Conservation (phyloP, 2,113 vertebrate species). For the Petrocephalus zakoni region DNA sequence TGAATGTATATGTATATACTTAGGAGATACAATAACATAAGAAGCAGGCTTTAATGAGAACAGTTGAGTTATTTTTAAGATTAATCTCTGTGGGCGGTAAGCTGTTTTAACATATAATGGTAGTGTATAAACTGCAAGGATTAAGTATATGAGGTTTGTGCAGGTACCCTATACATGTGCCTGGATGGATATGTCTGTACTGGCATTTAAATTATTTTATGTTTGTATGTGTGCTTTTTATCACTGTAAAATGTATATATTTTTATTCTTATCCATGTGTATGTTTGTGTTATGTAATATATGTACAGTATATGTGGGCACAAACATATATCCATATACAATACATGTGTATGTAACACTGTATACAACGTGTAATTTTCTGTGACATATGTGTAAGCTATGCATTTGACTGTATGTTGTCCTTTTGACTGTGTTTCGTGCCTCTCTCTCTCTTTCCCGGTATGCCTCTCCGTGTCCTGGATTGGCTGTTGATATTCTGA, state of each 20-base stretch:
- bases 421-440: not conserved
- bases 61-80: not conserved
- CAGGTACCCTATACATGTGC: not conserved
- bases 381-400: not conserved
- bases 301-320: not conserved
- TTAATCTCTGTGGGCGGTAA: not conserved
- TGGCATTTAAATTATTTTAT: not conserved
- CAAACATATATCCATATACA: not conserved
- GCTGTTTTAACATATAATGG: not conserved
- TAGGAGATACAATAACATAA: not conserved
- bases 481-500: not conserved
- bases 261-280: not conserved
- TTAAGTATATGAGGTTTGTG: not conserved
- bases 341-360: not conserved
- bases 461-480: not conserved
- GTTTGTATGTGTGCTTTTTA: not conserved
- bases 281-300: not conserved
- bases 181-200: not conserved
- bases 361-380: not conserved
- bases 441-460: not conserved
- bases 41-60: not conserved
- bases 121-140: not conserved
- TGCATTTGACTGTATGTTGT: not conserved
- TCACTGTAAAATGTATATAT: not conserved
- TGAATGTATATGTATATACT: not conserved